Evolutionary conservation across 2,797 vertebrate genomes (phyloP).

Genomic region (Pristis pectinata): DNA sequence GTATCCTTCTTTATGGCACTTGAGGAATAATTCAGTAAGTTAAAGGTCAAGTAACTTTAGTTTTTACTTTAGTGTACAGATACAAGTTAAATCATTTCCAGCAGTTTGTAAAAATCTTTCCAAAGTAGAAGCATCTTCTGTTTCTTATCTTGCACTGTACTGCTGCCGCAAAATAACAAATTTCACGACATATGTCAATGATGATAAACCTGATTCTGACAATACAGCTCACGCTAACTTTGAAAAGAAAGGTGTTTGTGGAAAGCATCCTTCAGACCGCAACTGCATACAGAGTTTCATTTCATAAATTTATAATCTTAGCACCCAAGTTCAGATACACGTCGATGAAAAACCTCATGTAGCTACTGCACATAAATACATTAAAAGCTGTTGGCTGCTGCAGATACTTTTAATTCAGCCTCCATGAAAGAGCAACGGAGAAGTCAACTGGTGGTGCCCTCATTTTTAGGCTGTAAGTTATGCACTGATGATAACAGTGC

Average conservation of each 20-base stretch:
- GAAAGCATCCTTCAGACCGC: background rate
- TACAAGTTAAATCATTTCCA: too few relatives aligned
- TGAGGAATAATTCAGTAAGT: background rate
- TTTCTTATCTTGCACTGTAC: background rate
- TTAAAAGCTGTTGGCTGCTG: background rate
- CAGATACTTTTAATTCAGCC: background rate
- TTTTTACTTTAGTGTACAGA: background rate
- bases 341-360: background rate
- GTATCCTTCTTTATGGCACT: background rate
- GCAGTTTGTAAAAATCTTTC: background rate
- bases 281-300: background rate
- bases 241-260: background rate
- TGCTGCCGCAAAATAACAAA: too few relatives aligned
- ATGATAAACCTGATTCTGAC: too few relatives aligned
- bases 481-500: background rate
- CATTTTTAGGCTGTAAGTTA: background rate
- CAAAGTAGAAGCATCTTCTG: background rate
- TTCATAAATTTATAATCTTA: background rate
- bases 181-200: too few relatives aligned
- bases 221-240: background rate
- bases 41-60: background rate
- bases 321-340: background rate
- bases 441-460: background rate
- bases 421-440: background rate
- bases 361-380: background rate